phyloP scores from a whole-genome alignment of 2,113 vertebrate genomes.

The Eubucco bourcierii region DNA sequence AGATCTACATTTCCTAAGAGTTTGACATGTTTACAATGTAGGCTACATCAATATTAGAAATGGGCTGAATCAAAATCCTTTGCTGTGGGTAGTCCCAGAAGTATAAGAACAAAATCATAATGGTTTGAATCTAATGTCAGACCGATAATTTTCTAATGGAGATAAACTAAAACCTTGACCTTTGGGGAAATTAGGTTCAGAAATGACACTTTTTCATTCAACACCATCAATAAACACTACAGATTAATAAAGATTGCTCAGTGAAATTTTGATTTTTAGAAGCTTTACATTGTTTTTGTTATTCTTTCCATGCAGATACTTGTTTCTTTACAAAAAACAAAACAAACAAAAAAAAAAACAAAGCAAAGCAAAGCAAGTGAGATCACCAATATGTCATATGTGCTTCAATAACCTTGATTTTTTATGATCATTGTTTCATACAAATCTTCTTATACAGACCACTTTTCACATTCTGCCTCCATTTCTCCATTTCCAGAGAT shows the following conservation, averaged over 20 bases:
- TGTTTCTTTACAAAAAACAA: background rate
- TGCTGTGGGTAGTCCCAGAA: background rate
- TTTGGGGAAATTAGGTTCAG: background rate
- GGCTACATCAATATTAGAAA: background rate
- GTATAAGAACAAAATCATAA: background rate
- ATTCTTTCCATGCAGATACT: background rate
- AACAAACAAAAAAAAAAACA: background rate
- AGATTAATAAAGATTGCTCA: background rate
- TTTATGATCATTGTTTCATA: background rate
- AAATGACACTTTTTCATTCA: background rate
- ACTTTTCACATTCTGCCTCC: background rate
- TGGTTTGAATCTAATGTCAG: background rate
- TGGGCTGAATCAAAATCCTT: background rate
- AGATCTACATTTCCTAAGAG: background rate
- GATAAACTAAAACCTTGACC: background rate
- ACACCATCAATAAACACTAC: background rate
- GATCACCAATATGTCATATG: background rate
- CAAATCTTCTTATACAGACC: background rate
- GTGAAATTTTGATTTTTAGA: background rate
- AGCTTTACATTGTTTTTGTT: background rate
- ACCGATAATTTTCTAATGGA: background rate
- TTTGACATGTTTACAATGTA: background rate
- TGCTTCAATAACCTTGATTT: background rate
- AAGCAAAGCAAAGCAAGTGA: background rate
- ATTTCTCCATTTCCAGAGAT: background rate